Conservation (phyloP, 2,797 vertebrate genomes). For the Schizopygopsis pylzovi region DNA sequence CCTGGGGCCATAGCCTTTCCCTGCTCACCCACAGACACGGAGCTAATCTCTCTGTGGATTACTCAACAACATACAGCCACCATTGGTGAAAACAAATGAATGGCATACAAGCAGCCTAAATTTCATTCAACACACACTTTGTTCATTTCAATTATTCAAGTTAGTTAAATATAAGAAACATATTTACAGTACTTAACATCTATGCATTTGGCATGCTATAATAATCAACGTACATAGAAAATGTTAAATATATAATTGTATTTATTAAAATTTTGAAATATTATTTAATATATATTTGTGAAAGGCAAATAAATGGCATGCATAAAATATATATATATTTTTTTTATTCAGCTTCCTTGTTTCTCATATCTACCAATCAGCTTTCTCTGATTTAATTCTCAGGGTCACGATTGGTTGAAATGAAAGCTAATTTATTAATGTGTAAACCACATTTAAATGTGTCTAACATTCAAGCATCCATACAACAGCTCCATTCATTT, state of each 20-base stretch:
- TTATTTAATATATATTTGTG: background rate
- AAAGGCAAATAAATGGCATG: background rate
- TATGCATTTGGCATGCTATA: background rate
- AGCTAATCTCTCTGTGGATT: constrained; percentile 59
- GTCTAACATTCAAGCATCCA: background rate
- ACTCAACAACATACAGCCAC: constrained; percentile 35
- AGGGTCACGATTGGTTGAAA: background rate
- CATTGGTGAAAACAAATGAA: constrained; percentile 14
- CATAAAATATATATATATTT: background rate
- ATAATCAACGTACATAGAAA: background rate
- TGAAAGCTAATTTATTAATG: background rate
- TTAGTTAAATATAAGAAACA: background rate
- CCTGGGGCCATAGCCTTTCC: constrained; percentile 62
- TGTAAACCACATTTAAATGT: background rate
- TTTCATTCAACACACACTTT: background rate
- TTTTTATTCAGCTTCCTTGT: background rate
- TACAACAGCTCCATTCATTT: background rate
- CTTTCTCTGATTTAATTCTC: background rate
- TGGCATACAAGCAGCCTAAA: background rate
- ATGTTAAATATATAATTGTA: background rate
- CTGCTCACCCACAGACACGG: constrained; percentile 41
- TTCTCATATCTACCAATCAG: background rate
- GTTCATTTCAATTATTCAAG: background rate
- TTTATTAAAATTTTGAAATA: background rate
- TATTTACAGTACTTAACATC: background rate